phyloP scores from a whole-genome alignment of 2,888 invertebrate species.

The Synanthedon myopaeformis region DNA sequence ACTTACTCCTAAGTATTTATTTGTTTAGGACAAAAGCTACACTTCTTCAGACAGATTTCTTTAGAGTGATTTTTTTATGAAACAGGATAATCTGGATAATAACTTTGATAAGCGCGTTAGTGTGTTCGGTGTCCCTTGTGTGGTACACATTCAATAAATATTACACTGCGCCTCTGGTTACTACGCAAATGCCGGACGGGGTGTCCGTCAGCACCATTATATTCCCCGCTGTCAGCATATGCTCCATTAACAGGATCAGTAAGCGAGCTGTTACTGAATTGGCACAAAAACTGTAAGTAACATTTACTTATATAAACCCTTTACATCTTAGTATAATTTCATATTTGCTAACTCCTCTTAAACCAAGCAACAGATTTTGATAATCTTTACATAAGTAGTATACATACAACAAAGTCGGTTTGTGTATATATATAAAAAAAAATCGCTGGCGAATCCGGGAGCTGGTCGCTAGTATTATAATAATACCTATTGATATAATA shows the following conservation, averaged over 20 bases:
- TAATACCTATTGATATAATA: too few species aligned
- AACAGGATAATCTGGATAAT: conserved; percentile 49
- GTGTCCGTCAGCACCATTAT: conserved; percentile 52
- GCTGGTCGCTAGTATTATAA: too few species aligned
- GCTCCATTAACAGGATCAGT: conserved; percentile 61
- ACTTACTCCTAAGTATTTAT: too few species aligned
- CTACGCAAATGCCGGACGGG: conserved; percentile 57
- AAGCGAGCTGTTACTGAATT: conserved; percentile 40
- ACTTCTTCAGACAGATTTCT: neutral
- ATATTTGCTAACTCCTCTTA: too few species aligned
- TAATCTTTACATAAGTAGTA: too few species aligned
- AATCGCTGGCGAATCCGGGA: too few species aligned
- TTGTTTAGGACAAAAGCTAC: neutral
- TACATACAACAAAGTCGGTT: too few species aligned
- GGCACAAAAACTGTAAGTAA: conserved; percentile 47
- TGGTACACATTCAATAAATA: conserved; percentile 50
- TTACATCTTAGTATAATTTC: too few species aligned
- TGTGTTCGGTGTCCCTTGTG: conserved; percentile 47
- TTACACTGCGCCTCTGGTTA: conserved; percentile 48
- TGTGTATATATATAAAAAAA: too few species aligned
- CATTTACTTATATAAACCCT: too few species aligned
- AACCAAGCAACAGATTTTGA: too few species aligned
- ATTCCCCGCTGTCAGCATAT: conserved; percentile 62
- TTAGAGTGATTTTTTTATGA: neutral
- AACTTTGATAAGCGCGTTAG: conserved; percentile 42